Evolutionary conservation across 2,797 vertebrate genomes (phyloP), one percentile per base, ranked within the genome.

Genomic region (Chiroxiphia lanceolata): DNA sequence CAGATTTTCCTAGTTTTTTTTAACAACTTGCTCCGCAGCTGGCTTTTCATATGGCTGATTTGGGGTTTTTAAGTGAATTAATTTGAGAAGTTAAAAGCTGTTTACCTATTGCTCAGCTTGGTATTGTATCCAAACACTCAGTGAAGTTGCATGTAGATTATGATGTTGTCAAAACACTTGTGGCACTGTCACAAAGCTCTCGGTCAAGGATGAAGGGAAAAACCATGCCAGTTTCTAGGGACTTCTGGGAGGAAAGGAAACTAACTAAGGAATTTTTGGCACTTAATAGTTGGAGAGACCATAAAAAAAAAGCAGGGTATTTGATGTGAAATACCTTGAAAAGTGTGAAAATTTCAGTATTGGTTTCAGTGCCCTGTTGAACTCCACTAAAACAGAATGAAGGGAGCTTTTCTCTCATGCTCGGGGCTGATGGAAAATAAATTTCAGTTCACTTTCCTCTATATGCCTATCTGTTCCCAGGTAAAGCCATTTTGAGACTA

Each of bases 271-370:
- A 54, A 91, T 92, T 77, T 31, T 57, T 70, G 36, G 40, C 0
- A 9, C 31, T 82, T 79, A 34, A 6, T 34, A 59, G 47, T 17
- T 70, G 45, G 50, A 63, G 47, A 71, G 22, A 25, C 75, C 51
- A 61, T 74, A 45, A 63, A 83, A 92, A 23, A 44, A 23, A 44
- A 67, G 6, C 29, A 14, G 69, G 31, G 6, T 42, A 38, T 82
- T 95, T 90, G 44, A 91, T 88, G 23, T 71, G 81, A 93, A 88
- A 75, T 83, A n/a, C 48, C 38, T 83, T 97, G 92, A 96, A 80
- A 83, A 89, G 74, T 44, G 23, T 89, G 82, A 63, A 67, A 68
- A 74, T 74, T 42, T 91, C 45, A 71, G 33, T 76, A 45, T 83
- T 93, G 59, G 53, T 94, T 96, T 95, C 53, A 78, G 56, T 83